These are phyloP conservation scores for Temnothorax nylanderi DNA, from an alignment of 1,140 invertebrate genomes.

Conservation along the genomic window DNA sequence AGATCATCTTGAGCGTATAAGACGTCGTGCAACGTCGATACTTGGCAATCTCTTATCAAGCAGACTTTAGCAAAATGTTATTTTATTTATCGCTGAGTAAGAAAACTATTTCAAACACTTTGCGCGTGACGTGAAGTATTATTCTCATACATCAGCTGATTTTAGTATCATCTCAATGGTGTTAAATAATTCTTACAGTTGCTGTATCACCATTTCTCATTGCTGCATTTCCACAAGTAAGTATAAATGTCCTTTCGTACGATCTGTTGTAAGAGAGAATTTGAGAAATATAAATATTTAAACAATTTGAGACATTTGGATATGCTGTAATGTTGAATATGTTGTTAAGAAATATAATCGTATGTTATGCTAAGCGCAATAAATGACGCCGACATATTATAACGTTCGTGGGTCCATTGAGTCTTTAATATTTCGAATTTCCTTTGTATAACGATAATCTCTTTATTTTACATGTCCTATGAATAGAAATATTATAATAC, in stretches of 20 bases:
- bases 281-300: neutral
- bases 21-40: neutral
- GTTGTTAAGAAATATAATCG: neutral
- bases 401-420: neutral
- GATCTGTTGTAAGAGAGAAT: neutral
- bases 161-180: neutral
- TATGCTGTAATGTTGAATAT: neutral
- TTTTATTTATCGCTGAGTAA: conserved; percentile 44
- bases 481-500: neutral
- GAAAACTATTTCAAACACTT: neutral
- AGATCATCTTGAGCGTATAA: neutral
- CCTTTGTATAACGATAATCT: conserved; percentile 6
- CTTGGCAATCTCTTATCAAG: neutral
- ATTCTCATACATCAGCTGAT: neutral
- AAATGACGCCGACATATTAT: neutral
- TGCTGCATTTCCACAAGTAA: conserved; percentile 63
- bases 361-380: neutral
- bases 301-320: neutral
- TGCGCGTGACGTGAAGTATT: too few relatives aligned
- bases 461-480: neutral
- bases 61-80: conserved; percentile 37
- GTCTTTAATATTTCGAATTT: neutral
- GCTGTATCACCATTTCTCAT: neutral
- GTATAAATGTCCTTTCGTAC: neutral
- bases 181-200: conserved; percentile 35